Percentiles rank a stretch among this genome's conserved stretches.
These are phyloP conservation scores for Platysternon megacephalum DNA, from an alignment of 2,113 vertebrate species.

Conservation along the genomic window DNA sequence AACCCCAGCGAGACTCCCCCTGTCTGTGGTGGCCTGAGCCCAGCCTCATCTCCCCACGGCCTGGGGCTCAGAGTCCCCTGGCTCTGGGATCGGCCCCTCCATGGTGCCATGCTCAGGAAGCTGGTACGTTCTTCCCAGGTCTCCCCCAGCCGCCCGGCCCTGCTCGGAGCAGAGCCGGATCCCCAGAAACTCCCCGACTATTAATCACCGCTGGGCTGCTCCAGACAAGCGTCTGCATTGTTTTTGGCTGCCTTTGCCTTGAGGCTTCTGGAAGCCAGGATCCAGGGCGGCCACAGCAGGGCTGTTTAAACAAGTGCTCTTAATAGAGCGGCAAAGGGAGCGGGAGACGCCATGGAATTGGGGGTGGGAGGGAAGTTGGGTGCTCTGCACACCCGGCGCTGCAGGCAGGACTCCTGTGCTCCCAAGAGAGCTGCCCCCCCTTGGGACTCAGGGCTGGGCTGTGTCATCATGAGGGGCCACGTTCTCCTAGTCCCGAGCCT, in stretches of 20 bases:
- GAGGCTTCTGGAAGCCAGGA: conserved; percentile 66
- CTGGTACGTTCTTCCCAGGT: conserved; percentile 50
- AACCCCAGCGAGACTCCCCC: neutral
- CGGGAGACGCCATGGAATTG: conserved; percentile 31
- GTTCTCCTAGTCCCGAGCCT: rapidly evolving
- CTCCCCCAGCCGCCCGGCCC: conserved; percentile 36
- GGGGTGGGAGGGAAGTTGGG: neutral
- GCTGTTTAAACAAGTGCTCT: conserved; percentile 65
- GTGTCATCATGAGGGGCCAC: neutral
- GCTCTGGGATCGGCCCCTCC: rapidly evolving
- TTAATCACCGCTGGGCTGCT: conserved; percentile 80
- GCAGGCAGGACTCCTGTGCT: rapidly evolving
- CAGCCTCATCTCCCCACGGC: rapidly evolving
- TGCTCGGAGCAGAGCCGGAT: conserved; percentile 21
- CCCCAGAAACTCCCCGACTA: conserved; percentile 78
- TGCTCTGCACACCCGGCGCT: rapidly evolving
- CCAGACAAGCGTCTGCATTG: conserved; percentile 78
- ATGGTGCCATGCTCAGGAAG: neutral
- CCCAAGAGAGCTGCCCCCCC: no score
- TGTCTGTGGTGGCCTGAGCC: neutral
- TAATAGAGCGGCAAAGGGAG: conserved; percentile 47
- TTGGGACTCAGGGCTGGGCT: neutral
- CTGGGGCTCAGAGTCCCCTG: neutral
- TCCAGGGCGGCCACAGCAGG: conserved; percentile 67
- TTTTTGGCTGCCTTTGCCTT: conserved; percentile 79